Base-by-base conservation (phyloP, 1,140 invertebrate species). In the Papilio polytes region DNA sequence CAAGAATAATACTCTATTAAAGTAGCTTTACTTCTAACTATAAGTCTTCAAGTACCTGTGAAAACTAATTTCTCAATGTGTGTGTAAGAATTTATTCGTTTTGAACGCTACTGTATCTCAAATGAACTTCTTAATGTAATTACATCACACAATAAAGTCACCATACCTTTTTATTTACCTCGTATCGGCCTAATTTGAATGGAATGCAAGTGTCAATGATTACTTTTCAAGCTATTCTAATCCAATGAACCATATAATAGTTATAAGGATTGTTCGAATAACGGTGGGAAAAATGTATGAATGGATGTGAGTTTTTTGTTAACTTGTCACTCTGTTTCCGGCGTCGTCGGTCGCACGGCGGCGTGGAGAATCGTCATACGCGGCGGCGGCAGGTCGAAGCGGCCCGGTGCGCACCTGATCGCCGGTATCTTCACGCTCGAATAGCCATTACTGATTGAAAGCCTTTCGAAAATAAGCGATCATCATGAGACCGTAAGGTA, bases 261-360 rank as follows among this genome's bases (percentile, higher is more conserved):
- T 86, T 86, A 86, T 89, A 85, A 82, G 84, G 85, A 90, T 91
- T 91, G 90, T 90, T 87, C 80, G 59, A 82, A 80, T 90, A 82
- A 79, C 82, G 85, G 84, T 88, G 85, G 88, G 86, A 87, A 91
- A 93, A 91, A 93, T 89, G 51, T 87, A 91, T 93, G 91, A 93
- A 93, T 94, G 91, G 92, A 92, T 90, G 88, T 91, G 82, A 89
- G 87, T 93, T 94, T n/a, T 94, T 94, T 94, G 92, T 94, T 89
- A 80, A 91, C 91, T 91, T 93, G 91, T 94, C 92, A 89, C 88
- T 91, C 83, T 81, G 88, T 93, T 94, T 94, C 92, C 93, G 91
- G 91, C 89, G 86, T 81, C 78, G 79, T 26, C 80, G 90, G 90
- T 93, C 88, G 90, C 88, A 91, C 91, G 90, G 87, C 84, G 81